Evolutionary conservation across 1,140 invertebrate genomes (phyloP), one percentile per base, ranked within the genome.

Genomic region (Nasonia longicornis): DNA sequence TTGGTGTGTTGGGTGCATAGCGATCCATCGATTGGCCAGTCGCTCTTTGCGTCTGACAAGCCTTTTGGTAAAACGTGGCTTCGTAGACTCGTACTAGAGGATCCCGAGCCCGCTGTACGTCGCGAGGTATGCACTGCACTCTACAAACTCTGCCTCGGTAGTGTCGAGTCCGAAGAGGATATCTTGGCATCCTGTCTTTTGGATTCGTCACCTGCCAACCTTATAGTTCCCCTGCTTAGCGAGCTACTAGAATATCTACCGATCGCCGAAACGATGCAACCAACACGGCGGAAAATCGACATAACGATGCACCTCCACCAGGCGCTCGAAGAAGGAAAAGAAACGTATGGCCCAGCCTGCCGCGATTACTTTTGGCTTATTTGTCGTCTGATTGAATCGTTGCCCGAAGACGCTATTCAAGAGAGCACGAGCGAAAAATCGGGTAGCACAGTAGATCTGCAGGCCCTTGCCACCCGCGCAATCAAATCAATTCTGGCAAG

Each of bases 351-450:
- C 2, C 96, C 97, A 7, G 96, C 97, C 7, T 98, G 97, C 89
- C 90, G 97, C 29, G 97, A 98, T 88, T 98, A 98, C 89, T 98
- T 98, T 87, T 98, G 97, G 96, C 90, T 98, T 0, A 91, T 97
- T 2, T 97, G 96, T 85, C 93, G 96, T 22, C 91, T 98, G 10
- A 95, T 98, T 6, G 97, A 98, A 85, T 95, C 95, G 10, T 87
- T 97, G 8, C 95, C 96, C 0, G 94, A 94, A 81, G 96, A 96
- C 84, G 93, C 95, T 81, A 93, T 96, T 45, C 95, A 94, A 91
- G 94, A 94, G 88, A 91, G 91, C 79, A 87, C 91, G 12, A 90
- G 93, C 75, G 93, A 94, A 79, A 92, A 92, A 4, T 89, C 91
- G 22, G 90, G 88, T 48, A 91, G 91, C 78, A 90, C 89, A 0